Conservation (phyloP, 1,140 invertebrate species). For the Psilanteris sp. region DNA sequence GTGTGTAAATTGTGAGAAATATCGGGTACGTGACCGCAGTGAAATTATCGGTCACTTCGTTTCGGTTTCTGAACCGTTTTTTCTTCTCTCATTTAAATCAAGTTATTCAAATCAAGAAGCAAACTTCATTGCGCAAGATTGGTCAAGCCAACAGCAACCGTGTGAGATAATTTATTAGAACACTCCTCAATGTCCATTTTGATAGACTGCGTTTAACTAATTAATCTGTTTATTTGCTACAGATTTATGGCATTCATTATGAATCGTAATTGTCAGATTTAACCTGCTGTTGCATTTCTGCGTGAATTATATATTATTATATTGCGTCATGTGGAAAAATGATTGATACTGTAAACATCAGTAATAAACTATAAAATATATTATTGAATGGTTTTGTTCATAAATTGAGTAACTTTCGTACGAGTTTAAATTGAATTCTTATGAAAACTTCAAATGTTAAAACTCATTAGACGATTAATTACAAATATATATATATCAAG, state of each 20-base stretch:
- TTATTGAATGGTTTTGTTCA: no score
- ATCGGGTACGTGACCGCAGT: conserved; percentile 2
- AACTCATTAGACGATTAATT: no score
- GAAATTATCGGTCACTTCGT: conserved; percentile 18
- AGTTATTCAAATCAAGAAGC: conserved; percentile 7
- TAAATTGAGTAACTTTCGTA: no score
- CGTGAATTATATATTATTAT: no score
- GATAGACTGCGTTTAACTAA: conserved; percentile 27
- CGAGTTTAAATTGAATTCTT: no score
- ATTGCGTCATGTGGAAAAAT: no score
- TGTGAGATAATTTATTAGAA: conserved; percentile 32
- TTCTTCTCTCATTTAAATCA: conserved; percentile 19
- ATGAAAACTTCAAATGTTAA: no score
- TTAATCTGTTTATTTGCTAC: conserved; percentile 29
- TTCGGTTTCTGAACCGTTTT: conserved; percentile 7
- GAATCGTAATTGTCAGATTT: conserved; percentile 21
- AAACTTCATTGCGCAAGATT: conserved; percentile 22
- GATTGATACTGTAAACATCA: no score
- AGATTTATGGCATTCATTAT: conserved; percentile 51
- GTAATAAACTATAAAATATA: no score
- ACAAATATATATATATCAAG: no score
- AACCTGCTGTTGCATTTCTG: no score
- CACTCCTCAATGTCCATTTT: not conserved
- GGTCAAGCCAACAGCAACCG: conserved; percentile 25
- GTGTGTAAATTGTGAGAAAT: conserved; percentile 25